These are phyloP conservation scores for Drosophila koepferae DNA, from an alignment of 2,888 invertebrate species.

Conservation along the genomic window DNA sequence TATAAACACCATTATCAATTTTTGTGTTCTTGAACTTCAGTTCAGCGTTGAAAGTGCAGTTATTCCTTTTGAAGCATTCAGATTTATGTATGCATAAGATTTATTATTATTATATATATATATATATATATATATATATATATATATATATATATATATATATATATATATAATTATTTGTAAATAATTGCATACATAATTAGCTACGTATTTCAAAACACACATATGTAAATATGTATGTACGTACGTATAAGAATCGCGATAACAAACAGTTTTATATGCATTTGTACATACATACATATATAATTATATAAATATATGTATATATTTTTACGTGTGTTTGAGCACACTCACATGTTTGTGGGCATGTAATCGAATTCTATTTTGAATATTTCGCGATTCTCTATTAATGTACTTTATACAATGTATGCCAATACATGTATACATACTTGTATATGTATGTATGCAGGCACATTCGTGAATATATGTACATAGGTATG, in stretches of 20 bases:
- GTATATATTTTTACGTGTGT: background rate
- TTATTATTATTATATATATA: background rate
- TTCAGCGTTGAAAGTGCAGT: constrained; percentile 62
- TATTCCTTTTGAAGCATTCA: constrained; percentile 33
- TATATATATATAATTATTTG: too few relatives aligned
- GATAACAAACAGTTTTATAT: constrained; percentile 29
- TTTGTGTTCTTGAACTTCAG: constrained; percentile 78
- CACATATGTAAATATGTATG: background rate
- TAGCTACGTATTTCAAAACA: constrained; percentile 17
- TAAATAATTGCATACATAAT: background rate
- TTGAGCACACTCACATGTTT: background rate
- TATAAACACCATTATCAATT: constrained; percentile 72
- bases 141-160: background rate
- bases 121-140: background rate
- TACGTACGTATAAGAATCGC: background rate
- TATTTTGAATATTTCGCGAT: constrained; percentile 33
- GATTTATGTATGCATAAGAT: background rate
- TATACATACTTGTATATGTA: background rate
- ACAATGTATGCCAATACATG: background rate
- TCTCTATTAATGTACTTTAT: constrained; percentile 15
- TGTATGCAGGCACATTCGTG: background rate
- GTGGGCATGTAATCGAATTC: constrained; percentile 23
- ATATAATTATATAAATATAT: background rate
- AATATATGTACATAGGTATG: background rate
- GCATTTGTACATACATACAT: too few relatives aligned